A percentile compares a stretch with the other conserved stretches of the same genome.
Conservation (phyloP, 1,140 invertebrate species). For the Sesamia nonagrioides region DNA sequence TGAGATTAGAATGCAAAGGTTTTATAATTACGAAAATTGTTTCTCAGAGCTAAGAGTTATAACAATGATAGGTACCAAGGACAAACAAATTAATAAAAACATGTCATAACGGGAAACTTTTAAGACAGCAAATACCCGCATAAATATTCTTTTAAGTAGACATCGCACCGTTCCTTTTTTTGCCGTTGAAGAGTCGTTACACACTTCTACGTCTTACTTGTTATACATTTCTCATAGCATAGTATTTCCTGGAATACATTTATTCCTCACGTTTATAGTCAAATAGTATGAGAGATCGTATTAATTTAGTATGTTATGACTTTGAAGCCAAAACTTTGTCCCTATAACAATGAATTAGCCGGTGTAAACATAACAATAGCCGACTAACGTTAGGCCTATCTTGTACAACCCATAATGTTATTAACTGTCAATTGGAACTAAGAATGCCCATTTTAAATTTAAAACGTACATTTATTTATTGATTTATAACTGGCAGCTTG, state of each 20-base stretch:
- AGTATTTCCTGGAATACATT: background rate
- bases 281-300: background rate
- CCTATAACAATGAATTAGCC: background rate
- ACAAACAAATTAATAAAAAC: too few species aligned
- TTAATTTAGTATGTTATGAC: background rate
- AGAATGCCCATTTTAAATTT: slow-evolving; percentile 15
- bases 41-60: too few species aligned
- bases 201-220: background rate
- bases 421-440: slow-evolving; percentile 17
- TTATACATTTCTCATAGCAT: slow-evolving; percentile 17
- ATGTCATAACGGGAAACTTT: too few species aligned
- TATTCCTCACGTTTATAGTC: background rate
- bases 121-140: background rate
- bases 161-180: slow-evolving; percentile 34
- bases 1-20: too few species aligned
- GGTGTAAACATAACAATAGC: background rate
- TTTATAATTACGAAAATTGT: too few species aligned
- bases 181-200: background rate
- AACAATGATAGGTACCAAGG: too few species aligned
- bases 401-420: slow-evolving; percentile 9
- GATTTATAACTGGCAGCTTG: background rate
- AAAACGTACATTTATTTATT: background rate
- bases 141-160: slow-evolving; percentile 24
- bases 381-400: background rate
- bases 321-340: background rate